Evolutionary conservation across 37 sponge, comb jelly and placozoan genomes (phyloP).

Genomic region (Mnemiopsis leidyi): DNA sequence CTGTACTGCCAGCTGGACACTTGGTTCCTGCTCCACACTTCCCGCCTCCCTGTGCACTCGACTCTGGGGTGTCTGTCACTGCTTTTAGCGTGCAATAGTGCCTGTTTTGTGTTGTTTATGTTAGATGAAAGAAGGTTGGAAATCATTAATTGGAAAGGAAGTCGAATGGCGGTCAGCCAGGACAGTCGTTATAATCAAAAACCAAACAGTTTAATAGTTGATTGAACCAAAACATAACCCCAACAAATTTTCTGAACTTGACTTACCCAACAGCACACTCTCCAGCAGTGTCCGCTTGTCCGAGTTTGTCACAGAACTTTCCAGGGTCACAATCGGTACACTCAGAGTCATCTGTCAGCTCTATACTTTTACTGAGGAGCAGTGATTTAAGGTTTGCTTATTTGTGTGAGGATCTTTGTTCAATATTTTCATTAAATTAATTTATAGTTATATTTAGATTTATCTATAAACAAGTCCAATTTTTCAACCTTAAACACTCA

Average conservation of each 20-base stretch:
- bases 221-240: too few relatives aligned
- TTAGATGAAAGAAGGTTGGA: background rate
- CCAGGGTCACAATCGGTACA: conserved; percentile 65
- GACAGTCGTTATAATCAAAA: background rate
- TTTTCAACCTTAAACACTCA: too few relatives aligned
- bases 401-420: conserved; percentile 3
- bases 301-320: conserved; percentile 45
- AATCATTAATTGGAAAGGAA: background rate
- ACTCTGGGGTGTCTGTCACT: background rate
- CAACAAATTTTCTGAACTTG: too few relatives aligned
- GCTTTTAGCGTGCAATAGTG: background rate
- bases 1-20: conserved; percentile 38
- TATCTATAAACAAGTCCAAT: too few relatives aligned
- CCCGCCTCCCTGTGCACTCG: background rate
- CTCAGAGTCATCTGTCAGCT: background rate
- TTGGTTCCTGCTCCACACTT: background rate
- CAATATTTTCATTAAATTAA: conserved; percentile 31
- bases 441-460: too few relatives aligned
- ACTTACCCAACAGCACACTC: conserved; percentile 35
- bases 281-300: conserved; percentile 45
- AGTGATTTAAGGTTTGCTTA: background rate
- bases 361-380: too few relatives aligned
- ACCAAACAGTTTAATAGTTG: background rate
- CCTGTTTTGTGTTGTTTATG: background rate
- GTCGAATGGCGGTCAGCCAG: too few relatives aligned